Conservation (phyloP, 2,113 vertebrate genomes). For the Charina bottae region DNA sequence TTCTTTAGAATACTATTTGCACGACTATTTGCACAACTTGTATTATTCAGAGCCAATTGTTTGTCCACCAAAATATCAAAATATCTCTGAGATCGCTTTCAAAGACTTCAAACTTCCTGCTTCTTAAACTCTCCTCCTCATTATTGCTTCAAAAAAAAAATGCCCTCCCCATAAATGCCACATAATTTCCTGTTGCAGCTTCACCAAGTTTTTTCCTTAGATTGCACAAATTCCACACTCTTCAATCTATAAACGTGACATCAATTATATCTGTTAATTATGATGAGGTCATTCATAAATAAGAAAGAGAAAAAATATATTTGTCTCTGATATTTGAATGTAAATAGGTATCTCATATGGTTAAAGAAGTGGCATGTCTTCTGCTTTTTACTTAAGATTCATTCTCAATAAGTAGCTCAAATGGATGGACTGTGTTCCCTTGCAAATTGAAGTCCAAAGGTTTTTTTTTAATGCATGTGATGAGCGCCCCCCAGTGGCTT, state of each 20-base stretch:
- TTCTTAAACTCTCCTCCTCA: not conserved
- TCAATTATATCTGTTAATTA: not conserved
- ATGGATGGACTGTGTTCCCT: not conserved
- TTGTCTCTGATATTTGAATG: not conserved
- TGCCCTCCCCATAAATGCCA: not conserved
- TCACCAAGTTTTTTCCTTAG: not conserved
- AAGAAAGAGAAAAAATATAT: not conserved
- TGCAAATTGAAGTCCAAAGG: accelerated
- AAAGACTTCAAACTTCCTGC: not conserved
- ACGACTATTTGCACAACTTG: not conserved
- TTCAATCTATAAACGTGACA: not conserved
- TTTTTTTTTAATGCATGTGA: constrained; percentile 2
- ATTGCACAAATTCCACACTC: not conserved
- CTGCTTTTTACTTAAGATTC: not conserved
- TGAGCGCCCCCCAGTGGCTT: constrained; percentile 50
- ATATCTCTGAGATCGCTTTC: not conserved
- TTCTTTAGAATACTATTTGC: not conserved
- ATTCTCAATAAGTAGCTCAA: not conserved
- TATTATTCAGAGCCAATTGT: not conserved
- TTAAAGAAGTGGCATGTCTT: not conserved
- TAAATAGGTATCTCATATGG: not conserved
- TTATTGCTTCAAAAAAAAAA: not conserved
- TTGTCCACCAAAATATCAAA: not conserved
- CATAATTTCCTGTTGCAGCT: not conserved
- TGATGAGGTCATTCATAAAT: not conserved